Evolutionary conservation across 2,797 vertebrate genomes (phyloP).

Genomic region (Pseudopleuronectes americanus): DNA sequence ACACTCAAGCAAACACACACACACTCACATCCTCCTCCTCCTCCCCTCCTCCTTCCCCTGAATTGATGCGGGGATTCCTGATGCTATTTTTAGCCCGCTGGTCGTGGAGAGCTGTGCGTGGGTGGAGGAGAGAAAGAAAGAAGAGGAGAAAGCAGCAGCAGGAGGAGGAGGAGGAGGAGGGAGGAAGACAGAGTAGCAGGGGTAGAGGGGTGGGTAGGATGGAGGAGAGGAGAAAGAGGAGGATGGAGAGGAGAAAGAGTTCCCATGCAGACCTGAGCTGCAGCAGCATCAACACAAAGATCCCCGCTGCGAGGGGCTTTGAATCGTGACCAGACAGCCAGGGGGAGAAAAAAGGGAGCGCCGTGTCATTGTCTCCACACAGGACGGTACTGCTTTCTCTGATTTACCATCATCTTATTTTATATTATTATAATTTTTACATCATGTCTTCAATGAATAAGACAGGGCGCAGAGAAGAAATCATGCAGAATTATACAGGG

Average conservation of each 20-base stretch:
- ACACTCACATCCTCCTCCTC: background rate
- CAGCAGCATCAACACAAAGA: constrained; percentile 71
- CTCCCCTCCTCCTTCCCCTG: constrained; percentile 48
- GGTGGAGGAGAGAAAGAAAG: constrained; percentile 72
- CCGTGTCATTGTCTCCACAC: constrained; percentile 57
- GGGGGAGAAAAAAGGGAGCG: constrained; percentile 60
- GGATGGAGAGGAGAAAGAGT: constrained; percentile 9
- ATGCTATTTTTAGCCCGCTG: constrained; percentile 82
- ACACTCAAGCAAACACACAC: background rate
- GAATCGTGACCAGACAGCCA: constrained; percentile 81
- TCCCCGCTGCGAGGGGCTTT: constrained; percentile 64
- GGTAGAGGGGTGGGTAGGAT: constrained; percentile 1
- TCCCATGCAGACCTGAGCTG: constrained; percentile 71
- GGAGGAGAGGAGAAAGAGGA: constrained; percentile 32
- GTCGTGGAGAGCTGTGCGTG: constrained; percentile 78
- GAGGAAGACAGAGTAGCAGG: background rate
- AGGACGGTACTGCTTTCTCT: constrained; percentile 61
- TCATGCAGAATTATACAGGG: constrained; percentile 12
- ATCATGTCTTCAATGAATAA: background rate
- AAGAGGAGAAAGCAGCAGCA: background rate
- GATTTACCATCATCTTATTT: constrained; percentile 24
- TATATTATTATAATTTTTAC: background rate
- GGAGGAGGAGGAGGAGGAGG: constrained; percentile 23
- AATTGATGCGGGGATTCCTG: constrained; percentile 87
- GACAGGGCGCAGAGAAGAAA: constrained; percentile 2